Evolutionary conservation across 2,113 vertebrate genomes (phyloP).

Genomic region (Dromiciops gliroides): DNA sequence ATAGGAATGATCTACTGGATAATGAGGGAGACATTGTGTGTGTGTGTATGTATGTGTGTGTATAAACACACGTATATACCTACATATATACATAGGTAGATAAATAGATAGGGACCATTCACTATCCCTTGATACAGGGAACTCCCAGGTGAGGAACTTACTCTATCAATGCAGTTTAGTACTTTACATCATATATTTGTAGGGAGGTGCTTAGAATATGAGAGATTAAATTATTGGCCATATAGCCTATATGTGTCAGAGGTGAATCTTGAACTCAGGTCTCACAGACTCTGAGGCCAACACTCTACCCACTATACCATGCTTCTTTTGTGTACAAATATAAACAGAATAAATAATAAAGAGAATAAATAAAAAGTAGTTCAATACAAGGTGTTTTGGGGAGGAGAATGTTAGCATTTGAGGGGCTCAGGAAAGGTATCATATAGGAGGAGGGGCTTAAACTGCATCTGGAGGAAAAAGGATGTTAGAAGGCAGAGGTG

Average conservation of each 20-base stretch:
- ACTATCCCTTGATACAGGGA: neutral
- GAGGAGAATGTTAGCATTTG: neutral
- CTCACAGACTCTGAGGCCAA: neutral
- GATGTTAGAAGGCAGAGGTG: neutral
- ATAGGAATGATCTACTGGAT: neutral
- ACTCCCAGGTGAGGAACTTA: neutral
- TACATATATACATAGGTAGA: neutral
- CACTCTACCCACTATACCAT: neutral
- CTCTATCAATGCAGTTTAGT: neutral
- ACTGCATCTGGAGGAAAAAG: neutral
- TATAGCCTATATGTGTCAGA: neutral
- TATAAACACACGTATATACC: neutral
- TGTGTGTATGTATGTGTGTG: neutral
- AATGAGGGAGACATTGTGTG: neutral
- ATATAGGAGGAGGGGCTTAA: neutral
- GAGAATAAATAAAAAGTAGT: neutral
- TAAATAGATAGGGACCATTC: neutral
- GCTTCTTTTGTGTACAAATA: neutral
- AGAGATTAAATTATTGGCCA: neutral
- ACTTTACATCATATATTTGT: neutral
- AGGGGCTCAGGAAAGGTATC: neutral
- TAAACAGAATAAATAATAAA: neutral
- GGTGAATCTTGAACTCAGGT: neutral
- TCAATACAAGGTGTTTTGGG: neutral
- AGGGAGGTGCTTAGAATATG: neutral